A percentile compares a stretch with the other conserved stretches of the same genome.
These are phyloP conservation scores for Clanis bilineata DNA, from an alignment of 2,888 invertebrate species.

Conservation along the genomic window DNA sequence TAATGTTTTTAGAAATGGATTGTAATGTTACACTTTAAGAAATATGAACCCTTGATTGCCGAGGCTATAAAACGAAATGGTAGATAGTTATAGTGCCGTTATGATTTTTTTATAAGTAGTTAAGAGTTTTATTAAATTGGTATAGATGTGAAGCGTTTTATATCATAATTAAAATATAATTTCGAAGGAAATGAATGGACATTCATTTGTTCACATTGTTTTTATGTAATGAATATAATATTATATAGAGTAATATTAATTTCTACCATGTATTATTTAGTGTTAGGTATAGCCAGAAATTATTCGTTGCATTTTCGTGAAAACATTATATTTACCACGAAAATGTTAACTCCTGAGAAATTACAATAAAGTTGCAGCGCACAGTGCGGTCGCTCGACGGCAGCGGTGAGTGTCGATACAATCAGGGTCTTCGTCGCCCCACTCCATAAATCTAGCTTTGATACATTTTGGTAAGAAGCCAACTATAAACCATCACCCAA, in stretches of 20 bases:
- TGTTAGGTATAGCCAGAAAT: too few relatives aligned
- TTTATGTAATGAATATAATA: too few relatives aligned
- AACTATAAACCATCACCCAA: constrained; percentile 53
- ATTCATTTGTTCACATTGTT: neutral
- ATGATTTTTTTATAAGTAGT: constrained; percentile 58
- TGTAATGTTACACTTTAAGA: constrained; percentile 46
- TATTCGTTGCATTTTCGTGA: too few relatives aligned
- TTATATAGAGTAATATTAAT: too few relatives aligned
- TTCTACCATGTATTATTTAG: too few relatives aligned
- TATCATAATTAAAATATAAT: constrained; percentile 7
- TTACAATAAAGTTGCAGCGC: constrained; percentile 46
- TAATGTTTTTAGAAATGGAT: constrained; percentile 44
- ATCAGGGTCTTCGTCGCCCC: constrained; percentile 72
- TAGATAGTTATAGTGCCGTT: constrained; percentile 37
- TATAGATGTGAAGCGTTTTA: neutral
- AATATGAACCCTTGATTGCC: constrained; percentile 57
- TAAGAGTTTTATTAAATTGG: constrained; percentile 47
- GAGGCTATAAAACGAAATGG: constrained; percentile 52
- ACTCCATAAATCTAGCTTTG: constrained; percentile 78
- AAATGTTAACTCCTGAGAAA: constrained; percentile 56
- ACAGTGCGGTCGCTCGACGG: constrained; percentile 30
- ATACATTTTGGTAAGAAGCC: constrained; percentile 80
- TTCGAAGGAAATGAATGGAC: neutral
- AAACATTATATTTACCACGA: neutral
- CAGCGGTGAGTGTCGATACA: constrained; percentile 57